Evolutionary conservation across 2,888 invertebrate species (phyloP), one percentile per base, ranked within the genome.

Genomic region (Synanthedon vespiformis): DNA sequence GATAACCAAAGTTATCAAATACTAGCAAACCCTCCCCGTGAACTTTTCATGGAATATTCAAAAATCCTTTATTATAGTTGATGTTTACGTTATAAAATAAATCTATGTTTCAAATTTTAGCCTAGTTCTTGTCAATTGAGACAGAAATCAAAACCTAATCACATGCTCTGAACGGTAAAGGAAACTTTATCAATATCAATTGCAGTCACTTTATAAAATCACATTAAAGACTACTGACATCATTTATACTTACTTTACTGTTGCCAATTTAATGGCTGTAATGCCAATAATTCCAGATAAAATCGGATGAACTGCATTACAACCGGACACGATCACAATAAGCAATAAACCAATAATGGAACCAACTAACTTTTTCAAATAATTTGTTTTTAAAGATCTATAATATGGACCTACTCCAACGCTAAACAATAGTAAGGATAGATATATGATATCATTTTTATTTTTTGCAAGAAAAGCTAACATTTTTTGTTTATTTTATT

Each of bases 391-490:
- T 55, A 87, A 81, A 64, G 87, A 85, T 57, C 91, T 88, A 60
- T 93, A 92, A 67, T 89, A 88, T 41, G 89, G 88, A 0, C 95
- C 95, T 63, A 93, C 89, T 14, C 83, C 89, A 55, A 94, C 91
- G 68, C 92, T 92, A 52, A 89, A 84, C 52, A 94, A 69, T 56
- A 95, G 77, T 51, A 94, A 80, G 12, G 84, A 71, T 52, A 94
- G 84, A 74, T 95, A 95, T 63, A 94, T 86, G 52, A 94, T 82
- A 79, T 95, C 95, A 71, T 94, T 93, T 65, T 88, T 79, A 68
- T 91, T 90, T 91, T 93, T 94, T 51, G 65, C 68, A 50, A 87
- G 41, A 61, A 87, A 82, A 2, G 76, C 56, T 58, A 69, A 65
- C 82, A 86, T 82, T 61, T 65, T 2, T 18, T 34, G 34, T 34